Base-by-base conservation (phyloP, 2,888 invertebrate genomes). In the Anarsia innoxiella region DNA sequence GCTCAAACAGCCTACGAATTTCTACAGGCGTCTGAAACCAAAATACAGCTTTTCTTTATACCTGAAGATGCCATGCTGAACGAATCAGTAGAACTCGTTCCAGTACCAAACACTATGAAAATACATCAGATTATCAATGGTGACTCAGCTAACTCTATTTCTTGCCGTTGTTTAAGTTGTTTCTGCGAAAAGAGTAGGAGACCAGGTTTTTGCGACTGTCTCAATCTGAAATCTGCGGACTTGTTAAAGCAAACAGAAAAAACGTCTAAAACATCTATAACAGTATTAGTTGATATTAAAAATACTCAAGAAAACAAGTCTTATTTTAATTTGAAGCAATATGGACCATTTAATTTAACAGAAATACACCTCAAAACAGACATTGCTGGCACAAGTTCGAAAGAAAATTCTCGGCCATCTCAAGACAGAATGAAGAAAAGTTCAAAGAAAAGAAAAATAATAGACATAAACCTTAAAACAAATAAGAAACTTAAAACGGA, bases 51-150 rank as follows among this genome's bases (percentile, higher is more conserved):
- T 1, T 16, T 31, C 11, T 2, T 5, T 10, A 10, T 31, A 1
- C 26, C 26, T n/a, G 26, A 26, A 3, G 26, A 26, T 31, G 16
- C 64, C 64, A 46, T 57, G 50, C 38, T 50, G 55, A 15, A 52
- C 11, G 16, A 15, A 19, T 15, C 11, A 14, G 16, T n/a, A 19
- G 16, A 31, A 15, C 35, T 35, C n/a, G 12, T 11, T 8, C 16
- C 35, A 1, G 9, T 35, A 19, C 35, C 35, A 12, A 12, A 23
- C 6, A 35, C 35, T 1, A 35, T 35, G 35, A 28, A 35, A 35
- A 28, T 35, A 5, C 35, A 35, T 19, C 35, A 35, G 10, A 10
- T 35, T 1, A 35, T 35, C n/a, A 33, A 33, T 25, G 12, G 29
- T 10, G 26, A 10, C 10, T 26, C 26, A 26, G 29, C 29, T 4